Base-by-base conservation (phyloP, 1,140 invertebrate genomes). In the Harpegnathos saltator region DNA sequence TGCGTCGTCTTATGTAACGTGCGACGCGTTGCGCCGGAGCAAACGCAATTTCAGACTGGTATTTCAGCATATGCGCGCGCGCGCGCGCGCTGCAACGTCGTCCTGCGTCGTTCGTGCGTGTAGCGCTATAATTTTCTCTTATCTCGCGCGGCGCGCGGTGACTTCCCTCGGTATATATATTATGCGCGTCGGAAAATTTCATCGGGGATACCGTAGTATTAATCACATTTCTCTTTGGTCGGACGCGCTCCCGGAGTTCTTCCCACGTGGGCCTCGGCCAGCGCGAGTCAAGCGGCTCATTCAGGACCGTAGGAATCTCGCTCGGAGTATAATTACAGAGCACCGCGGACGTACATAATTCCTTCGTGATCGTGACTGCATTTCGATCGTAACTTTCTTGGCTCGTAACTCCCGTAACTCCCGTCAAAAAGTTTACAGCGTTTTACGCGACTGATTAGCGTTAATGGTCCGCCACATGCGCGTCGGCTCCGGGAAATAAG, bases 281-380 rank as follows among this genome's bases (percentile, higher is more conserved):
- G 29, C 59, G 82, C 38, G 75, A 56, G 33, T 72, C 50, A 58
- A 84, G 54, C 69, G 62, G 15, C 78, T 85, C 71, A 74, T 74
- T 85, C 63, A 82, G 59, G 17, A 24, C 19, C 58, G 52, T 48
- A 71, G 61, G 68, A 82, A 85, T 82, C 78, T 71, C 61, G 62
- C 59, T 66, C 33, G 61, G 38, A 54, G 65, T 82, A 63, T 84
- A 84, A 84, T 84, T 84, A 85, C 59, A 73, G 61, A 65, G 78
- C 62, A 58, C 61, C 29, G 17, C 59, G 66, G 24, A 73, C 68
- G 48, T 63, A 52, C 61, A 61, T 68, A 61, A 84, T 84, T 84
- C 33, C 24, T 77, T 24, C n/a, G 26, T 54, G 71, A 82, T 82
- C 63, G 44, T 71, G 61, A 84, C 50, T 81, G 50, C 33, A 54